Base-by-base conservation (phyloP, 30 jellyfish, hydroid and myxozoan genomes). In the Turritopsis dohrnii region DNA sequence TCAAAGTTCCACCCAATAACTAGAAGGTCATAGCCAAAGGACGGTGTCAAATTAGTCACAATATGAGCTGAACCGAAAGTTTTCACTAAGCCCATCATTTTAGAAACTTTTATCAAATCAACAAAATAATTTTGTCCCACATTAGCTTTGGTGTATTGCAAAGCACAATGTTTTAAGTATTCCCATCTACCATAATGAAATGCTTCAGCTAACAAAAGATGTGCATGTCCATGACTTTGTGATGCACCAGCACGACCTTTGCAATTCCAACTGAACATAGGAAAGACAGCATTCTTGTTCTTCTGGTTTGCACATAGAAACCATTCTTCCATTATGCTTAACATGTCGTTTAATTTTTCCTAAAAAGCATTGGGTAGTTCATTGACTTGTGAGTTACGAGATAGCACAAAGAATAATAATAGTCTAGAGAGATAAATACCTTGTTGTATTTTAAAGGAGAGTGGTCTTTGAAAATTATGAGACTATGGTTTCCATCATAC, bases 171-270 rank as follows among this genome's bases (percentile, higher is more conserved):
- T 28, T 71, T 29, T 16, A 82, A 71, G 71, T 24, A 82, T 28
- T 82, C 89, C 85, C 85, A 82, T 29, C 76, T 29, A 0, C 89
- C 89, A 82, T 41, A 82, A 71, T 82, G 89, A 71, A 24, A 82
- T 41, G 71, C 66, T 28, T 82, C 89, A 1, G 86, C 89, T 18
- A 82, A 69, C 28, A 82, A 30, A 16, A 82, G 54, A 71, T 82
- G 89, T 65, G 89, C 89, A 82, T 82, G 89, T 24, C 89, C 89
- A 71, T 82, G 89, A 66, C 85, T 82, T 29, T 82, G 89, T 21
- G 89, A 82, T 82, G 89, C 89, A 82, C 89, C 89, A 28, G 89
- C 89, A 29, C 84, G 89, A 66, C 52, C 89, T 71, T 82, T 82
- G 74, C 89, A 82, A 71, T 82, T 82, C 89, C 89, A 82, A 21